phyloP scores from a whole-genome alignment of 1,140 invertebrate genomes.

The Frieseomelitta varia region DNA sequence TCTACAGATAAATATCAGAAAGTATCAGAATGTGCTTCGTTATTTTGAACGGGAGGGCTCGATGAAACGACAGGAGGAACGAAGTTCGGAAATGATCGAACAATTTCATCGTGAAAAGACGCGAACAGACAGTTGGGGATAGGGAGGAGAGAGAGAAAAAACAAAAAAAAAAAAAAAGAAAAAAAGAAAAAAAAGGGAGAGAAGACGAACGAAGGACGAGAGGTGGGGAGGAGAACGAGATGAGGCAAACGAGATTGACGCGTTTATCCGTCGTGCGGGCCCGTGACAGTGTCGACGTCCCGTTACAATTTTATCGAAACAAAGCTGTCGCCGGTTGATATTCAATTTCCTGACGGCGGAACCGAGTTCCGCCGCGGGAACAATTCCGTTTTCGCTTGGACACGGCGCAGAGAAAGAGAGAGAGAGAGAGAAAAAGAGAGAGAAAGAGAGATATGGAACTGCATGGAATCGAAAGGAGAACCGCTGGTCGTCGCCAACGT shows the following conservation, averaged over 20 bases:
- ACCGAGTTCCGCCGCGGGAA: conserved; percentile 33
- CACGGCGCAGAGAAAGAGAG: neutral
- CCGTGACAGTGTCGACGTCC: conserved; percentile 25
- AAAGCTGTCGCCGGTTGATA: conserved; percentile 65
- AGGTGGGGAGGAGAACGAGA: too few relatives aligned
- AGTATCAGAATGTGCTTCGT: neutral
- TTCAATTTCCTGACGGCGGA: conserved; percentile 74
- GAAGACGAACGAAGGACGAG: neutral
- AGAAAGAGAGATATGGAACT: neutral
- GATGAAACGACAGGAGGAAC: neutral
- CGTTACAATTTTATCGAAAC: conserved; percentile 60
- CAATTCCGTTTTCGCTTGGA: conserved; percentile 14
- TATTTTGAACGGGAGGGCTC: neutral
- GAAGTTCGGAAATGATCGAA: neutral
- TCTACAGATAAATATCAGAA: neutral
- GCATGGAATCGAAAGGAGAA: conserved; percentile 35
- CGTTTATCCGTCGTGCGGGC: conserved; percentile 27
- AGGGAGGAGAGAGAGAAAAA: neutral
- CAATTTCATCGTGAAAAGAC: neutral
- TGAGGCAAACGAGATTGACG: conserved; percentile 24
- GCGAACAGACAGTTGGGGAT: too few relatives aligned
- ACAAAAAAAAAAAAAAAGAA: too few relatives aligned
- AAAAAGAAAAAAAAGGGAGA: too few relatives aligned
- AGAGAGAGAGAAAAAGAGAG: neutral
- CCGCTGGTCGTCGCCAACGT: conserved; percentile 29